Conservation (phyloP, 2,888 invertebrate genomes). For the Polymixis flavicincta region DNA sequence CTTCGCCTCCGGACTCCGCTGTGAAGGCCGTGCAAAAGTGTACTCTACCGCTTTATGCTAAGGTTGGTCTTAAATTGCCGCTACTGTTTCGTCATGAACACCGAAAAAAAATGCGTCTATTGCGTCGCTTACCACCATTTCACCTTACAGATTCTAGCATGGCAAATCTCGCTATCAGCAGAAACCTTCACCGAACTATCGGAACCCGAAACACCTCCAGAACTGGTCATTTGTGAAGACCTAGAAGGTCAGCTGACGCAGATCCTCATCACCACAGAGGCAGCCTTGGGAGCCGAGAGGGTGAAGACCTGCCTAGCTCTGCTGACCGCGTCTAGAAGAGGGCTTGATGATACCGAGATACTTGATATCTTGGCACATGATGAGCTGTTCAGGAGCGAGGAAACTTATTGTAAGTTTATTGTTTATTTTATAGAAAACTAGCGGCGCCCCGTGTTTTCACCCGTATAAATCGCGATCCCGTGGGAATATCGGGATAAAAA, state of each 20-base stretch:
- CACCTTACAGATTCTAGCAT: constrained; percentile 84
- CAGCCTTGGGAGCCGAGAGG: constrained; percentile 92
- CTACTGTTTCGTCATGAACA: neutral
- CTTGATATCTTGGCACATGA: constrained; percentile 93
- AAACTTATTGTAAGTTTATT: constrained; percentile 91
- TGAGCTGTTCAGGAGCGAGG: constrained; percentile 91
- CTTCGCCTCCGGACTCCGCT: constrained; percentile 91
- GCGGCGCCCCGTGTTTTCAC: too few relatives aligned
- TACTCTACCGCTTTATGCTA: constrained; percentile 93
- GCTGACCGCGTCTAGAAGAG: constrained; percentile 94
- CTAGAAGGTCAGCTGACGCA: constrained; percentile 91
- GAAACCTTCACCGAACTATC: constrained; percentile 86
- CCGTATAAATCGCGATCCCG: too few relatives aligned
- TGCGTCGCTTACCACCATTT: too few relatives aligned
- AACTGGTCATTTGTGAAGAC: constrained; percentile 85
- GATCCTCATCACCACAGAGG: constrained; percentile 93
- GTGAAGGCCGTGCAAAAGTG: constrained; percentile 92
- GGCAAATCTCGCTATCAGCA: constrained; percentile 88
- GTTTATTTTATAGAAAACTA: too few relatives aligned
- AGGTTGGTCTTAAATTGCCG: constrained; percentile 81
- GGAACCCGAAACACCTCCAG: constrained; percentile 82
- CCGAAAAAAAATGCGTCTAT: neutral
- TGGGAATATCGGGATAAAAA: too few relatives aligned
- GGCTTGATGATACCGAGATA: constrained; percentile 95
- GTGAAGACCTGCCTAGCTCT: constrained; percentile 93